Evolutionary conservation across 2,888 invertebrate species (phyloP).

Genomic region (Candidula unifasciata): DNA sequence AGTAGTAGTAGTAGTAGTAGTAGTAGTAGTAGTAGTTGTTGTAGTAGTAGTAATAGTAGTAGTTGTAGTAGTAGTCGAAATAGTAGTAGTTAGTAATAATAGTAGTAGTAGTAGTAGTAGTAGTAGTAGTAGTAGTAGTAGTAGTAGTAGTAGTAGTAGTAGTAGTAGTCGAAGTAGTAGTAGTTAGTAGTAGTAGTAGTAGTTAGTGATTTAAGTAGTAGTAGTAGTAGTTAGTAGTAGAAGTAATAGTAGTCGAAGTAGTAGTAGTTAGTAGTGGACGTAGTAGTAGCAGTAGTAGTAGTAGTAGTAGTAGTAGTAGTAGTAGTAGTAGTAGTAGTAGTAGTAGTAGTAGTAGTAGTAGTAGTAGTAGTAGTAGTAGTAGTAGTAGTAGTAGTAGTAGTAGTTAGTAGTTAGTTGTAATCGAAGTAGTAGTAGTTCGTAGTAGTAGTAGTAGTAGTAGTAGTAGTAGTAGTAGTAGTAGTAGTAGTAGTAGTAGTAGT

Average conservation of each 20-base stretch:
- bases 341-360: too few species aligned
- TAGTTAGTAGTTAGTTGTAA: not conserved
- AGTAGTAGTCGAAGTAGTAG: not conserved
- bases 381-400: conserved; percentile 29
- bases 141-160: conserved; percentile 14
- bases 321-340: too few species aligned
- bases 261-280: too few species aligned
- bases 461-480: not conserved
- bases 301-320: too few species aligned
- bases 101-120: conserved; percentile 28
- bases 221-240: too few species aligned
- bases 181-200: too few species aligned
- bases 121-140: conserved; percentile 26
- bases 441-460: too few species aligned
- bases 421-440: conserved; percentile 29
- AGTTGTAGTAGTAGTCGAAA: conserved; percentile 21
- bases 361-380: not conserved
- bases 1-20: conserved; percentile 37
- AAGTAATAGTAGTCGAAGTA: too few species aligned
- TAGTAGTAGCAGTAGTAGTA: too few species aligned
- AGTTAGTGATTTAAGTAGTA: too few species aligned
- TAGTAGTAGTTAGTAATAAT: too few species aligned
- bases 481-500: conserved; percentile 26
- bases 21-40: conserved; percentile 32
- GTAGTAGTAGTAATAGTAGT: conserved; percentile 33